These are phyloP conservation scores for Falco peregrinus DNA, from an alignment of 2,797 vertebrate species.

Conservation along the genomic window DNA sequence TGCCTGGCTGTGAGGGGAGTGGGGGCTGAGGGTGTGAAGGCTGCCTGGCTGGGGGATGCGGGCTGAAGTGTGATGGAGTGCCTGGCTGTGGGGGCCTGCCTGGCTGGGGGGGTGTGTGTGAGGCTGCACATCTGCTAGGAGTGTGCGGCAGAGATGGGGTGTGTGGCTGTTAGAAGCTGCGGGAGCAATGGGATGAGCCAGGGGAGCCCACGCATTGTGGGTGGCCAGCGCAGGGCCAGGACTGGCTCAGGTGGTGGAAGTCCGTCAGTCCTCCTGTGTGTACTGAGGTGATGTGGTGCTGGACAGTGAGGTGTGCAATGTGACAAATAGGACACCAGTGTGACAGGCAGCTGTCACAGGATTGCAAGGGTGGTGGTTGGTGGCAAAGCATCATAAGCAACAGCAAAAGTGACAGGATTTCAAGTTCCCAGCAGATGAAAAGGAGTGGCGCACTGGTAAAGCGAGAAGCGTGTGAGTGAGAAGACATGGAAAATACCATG, in stretches of 20 bases:
- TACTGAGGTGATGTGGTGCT: background rate
- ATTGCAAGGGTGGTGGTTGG: background rate
- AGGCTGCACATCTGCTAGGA: background rate
- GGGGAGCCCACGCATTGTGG: background rate
- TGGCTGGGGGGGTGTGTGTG: background rate
- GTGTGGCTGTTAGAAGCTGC: background rate
- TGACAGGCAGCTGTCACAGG: background rate
- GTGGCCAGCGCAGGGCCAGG: fast-evolving
- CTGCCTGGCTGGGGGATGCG: background rate
- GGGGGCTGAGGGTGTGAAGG: no score
- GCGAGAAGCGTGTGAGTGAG: background rate
- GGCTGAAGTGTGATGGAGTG: background rate
- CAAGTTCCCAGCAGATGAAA: background rate
- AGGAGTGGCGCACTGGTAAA: background rate
- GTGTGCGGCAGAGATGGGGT: background rate
- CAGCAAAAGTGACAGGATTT: background rate
- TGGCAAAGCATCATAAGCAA: background rate
- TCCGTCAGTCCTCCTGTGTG: background rate
- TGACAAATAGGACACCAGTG: fast-evolving
- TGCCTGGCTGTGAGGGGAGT: background rate
- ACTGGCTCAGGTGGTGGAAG: background rate
- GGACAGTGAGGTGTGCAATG: fast-evolving
- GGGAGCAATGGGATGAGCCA: background rate
- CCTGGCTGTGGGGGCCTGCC: no score
- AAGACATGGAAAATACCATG: background rate